Evolutionary conservation across 1,140 invertebrate genomes (phyloP), one percentile per base, ranked within the genome.

Genomic region (Euschistus heros): DNA sequence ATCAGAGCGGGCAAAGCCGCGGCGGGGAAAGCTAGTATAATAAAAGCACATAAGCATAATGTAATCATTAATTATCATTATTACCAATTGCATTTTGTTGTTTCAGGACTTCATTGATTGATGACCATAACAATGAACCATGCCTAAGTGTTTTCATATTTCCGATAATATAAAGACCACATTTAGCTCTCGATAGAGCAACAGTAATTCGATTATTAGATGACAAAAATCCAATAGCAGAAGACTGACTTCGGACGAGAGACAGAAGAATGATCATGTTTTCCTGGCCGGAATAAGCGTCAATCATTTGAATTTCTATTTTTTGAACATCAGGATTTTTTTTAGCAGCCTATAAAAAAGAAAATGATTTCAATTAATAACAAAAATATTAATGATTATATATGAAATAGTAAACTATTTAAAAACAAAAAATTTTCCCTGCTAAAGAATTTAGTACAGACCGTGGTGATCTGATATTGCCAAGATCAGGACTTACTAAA

Each of bases 201-300:
- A 93, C 91, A 76, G 87, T 91, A 44, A 93, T 80, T 63, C 91
- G 77, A 76, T 93, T 94, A 59, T 84, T 78, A 54, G 79, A 82
- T 22, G 79, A 80, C 6, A 94, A 74, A 76, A 92, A 94, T 7
- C 91, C 91, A 71, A 92, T 84, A 42, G 79, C 81, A n/a, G 78
- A 78, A 37, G 33, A 37, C 7, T 74, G 67, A 72, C 85, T 91
- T 66, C 91, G 77, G 0, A 94, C 90, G 2, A 94, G 75, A 0
- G 92, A 93, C 8, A 94, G 72, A 3, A 94, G 72, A 65, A 94
- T 86, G 33, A 94, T 91, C 68, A 90, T 84, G 46, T 84, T 88
- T 75, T 94, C 91, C 74, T 92, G 86, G 0, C 91, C 91, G 79
- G 92, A 89, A 72, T 82, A 92, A 73, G 89, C 91, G 73, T 94